Evolutionary conservation across 2,888 invertebrate species (phyloP), one percentile per base, ranked within the genome.

Genomic region (Oscheius sp.): DNA sequence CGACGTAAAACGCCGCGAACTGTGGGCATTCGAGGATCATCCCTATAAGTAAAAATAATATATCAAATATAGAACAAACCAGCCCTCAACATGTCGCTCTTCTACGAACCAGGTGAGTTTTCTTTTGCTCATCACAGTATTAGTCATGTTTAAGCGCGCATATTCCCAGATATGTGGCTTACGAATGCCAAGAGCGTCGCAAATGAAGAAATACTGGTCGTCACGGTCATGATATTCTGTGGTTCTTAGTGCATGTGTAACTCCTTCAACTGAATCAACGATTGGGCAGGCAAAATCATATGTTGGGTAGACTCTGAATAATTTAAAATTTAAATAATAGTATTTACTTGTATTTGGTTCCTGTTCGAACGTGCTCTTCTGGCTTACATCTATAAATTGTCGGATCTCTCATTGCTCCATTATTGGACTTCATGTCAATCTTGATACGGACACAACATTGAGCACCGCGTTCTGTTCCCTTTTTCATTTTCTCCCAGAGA

Each of bases 241-340:
- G 0, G 98, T 99, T 57, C 98, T 91, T 63, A 99, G 89, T 0
- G 96, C 94, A 87, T 99, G 98, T 0, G 98, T 99, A 20, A 99
- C 96, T 65, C 93, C 92, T 89, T 99, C 98, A 58, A 96, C 90
- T 17, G 95, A 92, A 88, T 99, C 98, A 58, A 99, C 97, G 58
- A 99, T 96, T 0, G 98, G 98, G 87, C 98, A 99, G 0, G 98
- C 96, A 89, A 99, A 99, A 89, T 99, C 98, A 86, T 99, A 99
- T 0, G 98, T 99, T 25, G 98, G 98, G 88, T 99, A 99, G 0
- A 96, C 96, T 86, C 95, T 95, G 88, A 55, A 48, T 23, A 4
- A 61, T n/a, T 27, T 48, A 10, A 8, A 31, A 23, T 29, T 10
- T 15, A 29, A 8, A 17, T 23, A 15, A 42, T 25, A 31, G n/a